These are phyloP conservation scores for Cephus pulcher DNA, from an alignment of 2,888 invertebrate species.

Conservation along the genomic window DNA sequence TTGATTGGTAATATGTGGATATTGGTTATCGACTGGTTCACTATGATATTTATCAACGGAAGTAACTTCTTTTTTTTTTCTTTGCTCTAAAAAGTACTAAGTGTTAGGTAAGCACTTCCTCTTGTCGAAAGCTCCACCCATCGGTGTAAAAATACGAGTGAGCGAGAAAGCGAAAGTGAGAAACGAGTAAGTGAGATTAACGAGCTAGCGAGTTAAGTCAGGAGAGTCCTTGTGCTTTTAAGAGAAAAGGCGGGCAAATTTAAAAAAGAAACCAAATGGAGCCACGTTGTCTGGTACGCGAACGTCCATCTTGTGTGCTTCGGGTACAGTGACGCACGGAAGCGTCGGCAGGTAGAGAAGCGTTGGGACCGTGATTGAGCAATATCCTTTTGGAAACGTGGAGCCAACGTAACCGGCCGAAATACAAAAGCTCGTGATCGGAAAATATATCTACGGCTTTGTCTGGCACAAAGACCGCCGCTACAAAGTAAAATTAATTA, in stretches of 20 bases:
- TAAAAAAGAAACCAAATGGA: background rate
- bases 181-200: background rate
- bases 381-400: constrained; percentile 32
- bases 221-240: background rate
- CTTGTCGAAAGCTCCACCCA: background rate
- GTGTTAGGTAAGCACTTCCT: background rate
- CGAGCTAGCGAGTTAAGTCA: background rate
- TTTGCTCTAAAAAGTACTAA: constrained; percentile 6
- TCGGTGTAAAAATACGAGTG: background rate
- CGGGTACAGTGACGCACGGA: background rate
- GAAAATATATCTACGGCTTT: constrained; percentile 27
- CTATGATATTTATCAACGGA: constrained; percentile 47
- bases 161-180: background rate
- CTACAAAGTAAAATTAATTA: constrained; percentile 34
- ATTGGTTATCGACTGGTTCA: constrained; percentile 36
- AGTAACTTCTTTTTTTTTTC: constrained; percentile 43
- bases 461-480: constrained; percentile 21
- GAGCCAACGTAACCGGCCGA: constrained; percentile 7
- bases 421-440: constrained; percentile 22
- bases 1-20: constrained; percentile 50
- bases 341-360: background rate
- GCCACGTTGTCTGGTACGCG: background rate
- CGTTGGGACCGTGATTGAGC: constrained; percentile 1
- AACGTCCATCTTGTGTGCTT: background rate
- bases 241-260: background rate